Evolutionary conservation across 2,888 invertebrate species (phyloP), one percentile per base, ranked within the genome.

Genomic region (Sicus ferrugineus): DNA sequence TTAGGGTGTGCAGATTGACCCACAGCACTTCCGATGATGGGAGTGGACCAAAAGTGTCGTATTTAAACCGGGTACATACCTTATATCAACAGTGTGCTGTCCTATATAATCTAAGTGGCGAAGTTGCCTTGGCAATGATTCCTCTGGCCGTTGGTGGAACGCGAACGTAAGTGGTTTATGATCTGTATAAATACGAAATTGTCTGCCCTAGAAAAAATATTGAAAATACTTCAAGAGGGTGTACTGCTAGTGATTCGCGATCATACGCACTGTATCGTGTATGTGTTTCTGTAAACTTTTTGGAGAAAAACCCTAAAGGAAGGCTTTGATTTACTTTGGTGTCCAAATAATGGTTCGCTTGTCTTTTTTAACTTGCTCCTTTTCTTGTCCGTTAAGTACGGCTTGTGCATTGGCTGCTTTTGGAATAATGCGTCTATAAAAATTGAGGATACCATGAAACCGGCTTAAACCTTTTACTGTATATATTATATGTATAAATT

Each of bases 161-260:
- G 56, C 56, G 21, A 56, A 56, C 56, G 56, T 56, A 7, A 56
- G 21, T 23, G 56, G 56, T 16, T 56, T 56, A 26, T 56, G 56
- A 26, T 56, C 26, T 3, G 56, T 56, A 23, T 26, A 23, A 21
- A 56, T 56, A 6, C 9, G 4, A 21, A 56, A 56, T 9, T 14
- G 6, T 56, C 26, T 19, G 6, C 56, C 56, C 21, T 56, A n/a
- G 21, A 3, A 56, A 23, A 19, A 56, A 26, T 19, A 26, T 56
- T 26, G 56, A 26, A 56, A 56, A 26, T 56, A 58, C 28, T 58
- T 58, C 28, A 28, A 6, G 23, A 14, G 11, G 19, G 23, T 16
- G 28, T 28, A 28, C 23, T 23, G 58, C 30, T 2, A 16, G 23
- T 58, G 28, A 30, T 28, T 58, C 58, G 23, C 56, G 21, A 21